A percentile compares a stretch with the other conserved stretches of the same genome.
Conservation (phyloP, 2,113 vertebrate genomes). For the Pterophyllum scalare region DNA sequence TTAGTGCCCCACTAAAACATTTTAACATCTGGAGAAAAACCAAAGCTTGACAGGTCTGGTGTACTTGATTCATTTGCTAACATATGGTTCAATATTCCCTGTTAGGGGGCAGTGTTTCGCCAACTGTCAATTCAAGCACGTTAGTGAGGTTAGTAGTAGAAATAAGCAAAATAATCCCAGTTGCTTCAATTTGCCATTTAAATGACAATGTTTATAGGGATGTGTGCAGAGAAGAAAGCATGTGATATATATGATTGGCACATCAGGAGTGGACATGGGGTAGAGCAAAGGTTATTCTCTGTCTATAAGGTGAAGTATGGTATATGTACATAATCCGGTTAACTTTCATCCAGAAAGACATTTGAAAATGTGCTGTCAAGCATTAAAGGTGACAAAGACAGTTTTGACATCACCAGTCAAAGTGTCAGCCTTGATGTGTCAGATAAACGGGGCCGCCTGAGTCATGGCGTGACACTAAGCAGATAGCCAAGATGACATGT, state of each 20-base stretch:
- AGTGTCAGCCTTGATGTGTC: slow-evolving; percentile 55
- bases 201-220: neutral
- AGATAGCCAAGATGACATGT: slow-evolving; percentile 57
- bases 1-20: neutral
- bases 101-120: neutral
- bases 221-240: neutral
- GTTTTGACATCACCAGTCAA: slow-evolving; percentile 63
- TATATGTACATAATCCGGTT: neutral
- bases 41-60: slow-evolving; percentile 19
- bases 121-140: slow-evolving; percentile 14
- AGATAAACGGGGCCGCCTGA: slow-evolving; percentile 35
- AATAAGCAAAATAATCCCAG: neutral
- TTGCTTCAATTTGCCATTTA: neutral
- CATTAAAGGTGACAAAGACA: slow-evolving; percentile 31
- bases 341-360: neutral
- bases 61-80: neutral
- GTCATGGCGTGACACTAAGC: slow-evolving; percentile 35
- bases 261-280: neutral
- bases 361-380: slow-evolving; percentile 24
- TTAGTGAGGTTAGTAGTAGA: slow-evolving; percentile 57
- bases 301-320: neutral
- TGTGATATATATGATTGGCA: neutral
- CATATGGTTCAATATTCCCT: neutral
- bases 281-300: neutral
- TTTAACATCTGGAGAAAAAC: slow-evolving; percentile 5